Conservation (phyloP, 2,888 invertebrate genomes). For the Agrilus biguttatus region DNA sequence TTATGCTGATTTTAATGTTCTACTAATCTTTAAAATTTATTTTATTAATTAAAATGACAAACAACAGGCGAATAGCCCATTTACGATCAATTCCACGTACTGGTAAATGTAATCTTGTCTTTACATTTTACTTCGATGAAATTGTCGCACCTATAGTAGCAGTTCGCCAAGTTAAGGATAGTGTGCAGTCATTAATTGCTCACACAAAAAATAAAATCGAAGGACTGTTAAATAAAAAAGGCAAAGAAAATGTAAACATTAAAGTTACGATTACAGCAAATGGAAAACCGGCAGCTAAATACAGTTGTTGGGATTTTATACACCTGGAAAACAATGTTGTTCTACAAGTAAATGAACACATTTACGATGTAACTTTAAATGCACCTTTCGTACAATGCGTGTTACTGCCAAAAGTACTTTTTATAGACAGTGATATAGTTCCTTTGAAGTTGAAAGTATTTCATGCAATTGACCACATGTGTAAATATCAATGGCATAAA, state of each 20-base stretch:
- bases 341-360: conserved; percentile 28
- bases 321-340: conserved; percentile 10
- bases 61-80: conserved; percentile 6
- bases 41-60: background rate
- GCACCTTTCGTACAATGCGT: conserved; percentile 51
- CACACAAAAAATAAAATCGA: conserved; percentile 13
- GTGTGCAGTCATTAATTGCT: conserved; percentile 11
- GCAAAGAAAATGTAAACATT: conserved; percentile 5
- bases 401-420: conserved; percentile 47
- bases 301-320: conserved; percentile 8
- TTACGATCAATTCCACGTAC: conserved; percentile 8
- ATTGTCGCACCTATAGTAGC: conserved; percentile 7
- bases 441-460: conserved; percentile 49
- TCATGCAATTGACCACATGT: conserved; percentile 39
- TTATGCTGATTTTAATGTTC: no score
- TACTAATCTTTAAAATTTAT: no score
- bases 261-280: conserved; percentile 9
- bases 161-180: conserved; percentile 11
- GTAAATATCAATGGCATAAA: conserved; percentile 52
- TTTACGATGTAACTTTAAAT: conserved; percentile 51
- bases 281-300: conserved; percentile 3
- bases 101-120: conserved; percentile 11
- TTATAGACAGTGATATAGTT: conserved; percentile 57
- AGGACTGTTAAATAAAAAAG: conserved; percentile 1
- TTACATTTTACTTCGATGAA: conserved; percentile 9